phyloP scores from a whole-genome alignment of 2,888 invertebrate genomes.

The Hoplodrina ambigua region DNA sequence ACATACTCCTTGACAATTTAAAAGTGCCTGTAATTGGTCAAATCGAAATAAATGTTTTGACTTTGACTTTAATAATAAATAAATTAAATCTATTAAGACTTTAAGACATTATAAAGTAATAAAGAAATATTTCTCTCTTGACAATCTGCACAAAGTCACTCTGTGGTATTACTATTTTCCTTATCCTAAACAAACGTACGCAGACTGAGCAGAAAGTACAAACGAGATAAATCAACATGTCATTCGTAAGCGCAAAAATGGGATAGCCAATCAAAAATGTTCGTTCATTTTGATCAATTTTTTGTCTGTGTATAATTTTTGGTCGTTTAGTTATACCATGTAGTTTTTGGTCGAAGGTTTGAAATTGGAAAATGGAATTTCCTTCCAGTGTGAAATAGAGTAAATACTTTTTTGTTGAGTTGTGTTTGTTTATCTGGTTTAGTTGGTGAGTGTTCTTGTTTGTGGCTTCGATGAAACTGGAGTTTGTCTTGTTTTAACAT shows the following conservation, averaged over 20 bases:
- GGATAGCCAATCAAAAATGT: constrained; percentile 57
- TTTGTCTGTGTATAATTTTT: constrained; percentile 41
- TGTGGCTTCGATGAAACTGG: background rate
- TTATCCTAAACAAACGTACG: constrained; percentile 64
- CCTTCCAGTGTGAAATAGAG: background rate
- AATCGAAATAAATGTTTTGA: too few relatives aligned
- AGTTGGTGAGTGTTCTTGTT: background rate
- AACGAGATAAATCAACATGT: constrained; percentile 59
- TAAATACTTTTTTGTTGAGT: constrained; percentile 20
- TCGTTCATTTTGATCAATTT: constrained; percentile 46
- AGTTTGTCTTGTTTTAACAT: constrained; percentile 1
- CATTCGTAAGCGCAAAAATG: constrained; percentile 39
- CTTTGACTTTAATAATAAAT: too few relatives aligned
- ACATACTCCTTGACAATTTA: too few relatives aligned
- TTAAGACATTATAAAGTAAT: background rate
- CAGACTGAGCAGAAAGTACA: constrained; percentile 39
- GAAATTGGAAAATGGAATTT: constrained; percentile 12
- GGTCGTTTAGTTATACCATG: constrained; percentile 13
- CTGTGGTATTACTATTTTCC: constrained; percentile 54
- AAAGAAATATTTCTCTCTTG: constrained; percentile 3
- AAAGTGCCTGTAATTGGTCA: too few relatives aligned
- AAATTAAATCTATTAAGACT: too few relatives aligned
- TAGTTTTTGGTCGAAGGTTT: constrained; percentile 8
- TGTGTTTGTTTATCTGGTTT: background rate
- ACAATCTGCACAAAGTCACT: constrained; percentile 18